Conservation (phyloP, 2,797 vertebrate species). For the Manis pentadactyla region DNA sequence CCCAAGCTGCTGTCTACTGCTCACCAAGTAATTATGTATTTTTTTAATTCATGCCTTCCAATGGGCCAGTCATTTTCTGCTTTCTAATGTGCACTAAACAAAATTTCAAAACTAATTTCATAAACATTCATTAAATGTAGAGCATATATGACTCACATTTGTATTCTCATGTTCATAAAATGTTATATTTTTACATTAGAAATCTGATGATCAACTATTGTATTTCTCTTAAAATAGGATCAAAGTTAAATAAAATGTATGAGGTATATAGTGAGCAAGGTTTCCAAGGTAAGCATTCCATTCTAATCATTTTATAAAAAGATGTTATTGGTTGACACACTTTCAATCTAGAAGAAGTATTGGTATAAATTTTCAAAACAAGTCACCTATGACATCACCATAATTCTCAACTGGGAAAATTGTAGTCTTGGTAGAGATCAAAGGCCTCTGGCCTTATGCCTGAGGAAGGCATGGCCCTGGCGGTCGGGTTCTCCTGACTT, state of each 20-base stretch:
- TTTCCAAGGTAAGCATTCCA: not conserved
- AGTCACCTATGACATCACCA: not conserved
- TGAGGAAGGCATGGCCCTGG: not conserved
- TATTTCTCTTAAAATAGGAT: not conserved
- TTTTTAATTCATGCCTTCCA: not conserved
- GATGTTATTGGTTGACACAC: not conserved
- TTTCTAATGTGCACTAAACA: not conserved
- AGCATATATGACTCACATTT: not conserved
- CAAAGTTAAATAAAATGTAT: not conserved
- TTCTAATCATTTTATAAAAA: constrained; percentile 40
- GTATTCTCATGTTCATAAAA: not conserved
- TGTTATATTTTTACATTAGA: not conserved
- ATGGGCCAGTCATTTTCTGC: not conserved
- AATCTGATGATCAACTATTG: not conserved
- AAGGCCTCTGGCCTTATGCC: not conserved
- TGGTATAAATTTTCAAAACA: constrained; percentile 7
- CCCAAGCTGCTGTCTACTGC: not conserved
- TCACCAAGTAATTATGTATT: not conserved
- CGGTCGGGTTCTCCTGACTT: not conserved
- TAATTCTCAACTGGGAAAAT: constrained; percentile 49
- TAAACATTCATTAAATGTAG: not conserved
- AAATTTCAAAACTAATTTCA: not conserved
- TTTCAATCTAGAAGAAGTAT: not conserved
- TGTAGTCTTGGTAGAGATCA: not conserved
- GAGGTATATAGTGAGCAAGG: not conserved